Evolutionary conservation across 1,140 invertebrate species (phyloP).

Genomic region (Zophobas morio): DNA sequence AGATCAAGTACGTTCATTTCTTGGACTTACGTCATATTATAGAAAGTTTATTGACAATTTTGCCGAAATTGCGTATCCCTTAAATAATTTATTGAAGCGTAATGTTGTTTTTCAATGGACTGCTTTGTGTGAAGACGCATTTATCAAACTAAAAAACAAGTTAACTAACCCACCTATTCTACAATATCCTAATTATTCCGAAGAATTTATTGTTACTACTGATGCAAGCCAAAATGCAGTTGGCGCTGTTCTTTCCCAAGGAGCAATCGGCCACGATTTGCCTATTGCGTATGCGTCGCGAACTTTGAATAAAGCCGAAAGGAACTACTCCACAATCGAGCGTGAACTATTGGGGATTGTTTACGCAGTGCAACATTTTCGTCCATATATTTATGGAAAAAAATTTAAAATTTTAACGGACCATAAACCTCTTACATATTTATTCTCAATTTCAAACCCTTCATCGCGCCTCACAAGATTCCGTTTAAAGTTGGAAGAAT

Average conservation of each 20-base stretch:
- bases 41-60: slow-evolving; percentile 63
- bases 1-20: slow-evolving; percentile 64
- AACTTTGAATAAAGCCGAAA: slow-evolving; percentile 59
- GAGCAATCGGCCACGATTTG: slow-evolving; percentile 51
- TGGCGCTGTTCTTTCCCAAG: slow-evolving; percentile 58
- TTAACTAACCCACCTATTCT: slow-evolving; percentile 63
- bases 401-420: slow-evolving; percentile 67
- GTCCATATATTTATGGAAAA: slow-evolving; percentile 64
- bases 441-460: slow-evolving; percentile 62
- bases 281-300: slow-evolving; percentile 60
- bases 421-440: slow-evolving; percentile 65
- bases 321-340: slow-evolving; percentile 61
- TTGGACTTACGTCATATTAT: slow-evolving; percentile 63
- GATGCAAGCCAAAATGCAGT: slow-evolving; percentile 56
- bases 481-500: slow-evolving; percentile 63
- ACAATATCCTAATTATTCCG: slow-evolving; percentile 64
- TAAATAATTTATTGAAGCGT: slow-evolving; percentile 61
- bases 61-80: slow-evolving; percentile 60
- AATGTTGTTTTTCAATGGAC: slow-evolving; percentile 54
- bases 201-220: slow-evolving; percentile 45
- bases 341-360: slow-evolving; percentile 67
- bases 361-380: slow-evolving; percentile 64
- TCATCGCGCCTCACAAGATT: slow-evolving; percentile 62
- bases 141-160: slow-evolving; percentile 57
- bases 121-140: slow-evolving; percentile 49